Conservation (phyloP, 2,888 invertebrate species). For the Thumatha senex region DNA sequence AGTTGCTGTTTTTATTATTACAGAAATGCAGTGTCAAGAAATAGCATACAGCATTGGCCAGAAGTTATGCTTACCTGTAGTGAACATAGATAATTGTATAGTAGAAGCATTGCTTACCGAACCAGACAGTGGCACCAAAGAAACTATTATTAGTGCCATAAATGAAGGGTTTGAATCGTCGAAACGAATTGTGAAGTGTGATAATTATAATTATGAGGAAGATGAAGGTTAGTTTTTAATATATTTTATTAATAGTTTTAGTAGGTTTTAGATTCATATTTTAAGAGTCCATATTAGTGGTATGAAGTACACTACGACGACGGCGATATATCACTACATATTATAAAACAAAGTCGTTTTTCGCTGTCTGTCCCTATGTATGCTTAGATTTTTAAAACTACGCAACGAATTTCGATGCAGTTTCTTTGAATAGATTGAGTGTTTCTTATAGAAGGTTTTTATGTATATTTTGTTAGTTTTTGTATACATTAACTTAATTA, state of each 20-base stretch:
- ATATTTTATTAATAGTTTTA: background rate
- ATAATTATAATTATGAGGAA: slow-evolving; percentile 37
- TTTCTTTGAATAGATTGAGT: no score
- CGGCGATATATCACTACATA: no score
- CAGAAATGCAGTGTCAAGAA: slow-evolving; percentile 69
- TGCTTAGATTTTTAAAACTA: no score
- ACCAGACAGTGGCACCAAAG: slow-evolving; percentile 51
- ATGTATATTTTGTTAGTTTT: no score
- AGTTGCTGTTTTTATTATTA: slow-evolving; percentile 16
- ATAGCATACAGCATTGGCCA: slow-evolving; percentile 71
- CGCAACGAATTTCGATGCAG: no score
- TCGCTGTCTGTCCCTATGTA: no score
- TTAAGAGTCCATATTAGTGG: background rate
- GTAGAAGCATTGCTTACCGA: slow-evolving; percentile 67
- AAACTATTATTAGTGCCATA: slow-evolving; percentile 47
- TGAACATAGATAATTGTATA: slow-evolving; percentile 78
- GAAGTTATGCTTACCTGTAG: slow-evolving; percentile 65
- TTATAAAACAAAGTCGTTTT: no score
- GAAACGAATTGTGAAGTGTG: slow-evolving; percentile 35
- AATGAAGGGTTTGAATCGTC: slow-evolving; percentile 57
- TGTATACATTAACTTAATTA: no score
- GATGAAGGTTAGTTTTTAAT: slow-evolving; percentile 44
- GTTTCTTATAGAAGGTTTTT: no score
- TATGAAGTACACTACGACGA: no score
- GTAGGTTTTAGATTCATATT: background rate